These are phyloP conservation scores for Cirrhinus mrigala DNA, from an alignment of 2,797 vertebrate species.

Conservation along the genomic window DNA sequence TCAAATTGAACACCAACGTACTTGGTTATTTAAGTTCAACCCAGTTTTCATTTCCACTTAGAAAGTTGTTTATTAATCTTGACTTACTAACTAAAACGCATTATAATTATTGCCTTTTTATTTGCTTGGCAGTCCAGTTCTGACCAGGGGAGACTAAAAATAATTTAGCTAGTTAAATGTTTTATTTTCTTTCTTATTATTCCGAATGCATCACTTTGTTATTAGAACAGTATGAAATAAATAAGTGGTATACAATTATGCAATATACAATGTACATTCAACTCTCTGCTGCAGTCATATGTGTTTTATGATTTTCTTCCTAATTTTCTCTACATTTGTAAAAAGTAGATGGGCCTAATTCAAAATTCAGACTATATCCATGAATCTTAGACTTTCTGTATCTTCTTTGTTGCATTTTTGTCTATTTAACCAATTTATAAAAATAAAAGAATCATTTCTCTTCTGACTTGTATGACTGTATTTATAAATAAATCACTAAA, in stretches of 20 bases:
- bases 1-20: neutral
- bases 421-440: slow-evolving; percentile 51
- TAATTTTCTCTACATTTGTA: slow-evolving; percentile 11
- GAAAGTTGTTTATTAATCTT: neutral
- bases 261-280: slow-evolving; percentile 9
- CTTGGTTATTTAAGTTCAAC: neutral
- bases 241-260: neutral
- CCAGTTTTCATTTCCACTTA: slow-evolving; percentile 2
- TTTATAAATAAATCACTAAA: slow-evolving; percentile 11
- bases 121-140: neutral
- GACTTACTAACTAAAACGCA: neutral
- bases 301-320: neutral
- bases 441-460: slow-evolving; percentile 33
- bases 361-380: neutral
- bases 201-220: slow-evolving; percentile 23
- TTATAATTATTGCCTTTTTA: neutral
- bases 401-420: slow-evolving; percentile 19
- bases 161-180: neutral
- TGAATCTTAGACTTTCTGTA: slow-evolving; percentile 22
- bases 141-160: neutral
- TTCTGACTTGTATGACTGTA: slow-evolving; percentile 47
- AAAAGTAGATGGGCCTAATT: slow-evolving; percentile 19
- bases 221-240: slow-evolving; percentile 8
- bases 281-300: neutral
- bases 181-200: slow-evolving; percentile 20